phyloP scores from a whole-genome alignment of 2,113 vertebrate species.

The Tragelaphus buxtoni region DNA sequence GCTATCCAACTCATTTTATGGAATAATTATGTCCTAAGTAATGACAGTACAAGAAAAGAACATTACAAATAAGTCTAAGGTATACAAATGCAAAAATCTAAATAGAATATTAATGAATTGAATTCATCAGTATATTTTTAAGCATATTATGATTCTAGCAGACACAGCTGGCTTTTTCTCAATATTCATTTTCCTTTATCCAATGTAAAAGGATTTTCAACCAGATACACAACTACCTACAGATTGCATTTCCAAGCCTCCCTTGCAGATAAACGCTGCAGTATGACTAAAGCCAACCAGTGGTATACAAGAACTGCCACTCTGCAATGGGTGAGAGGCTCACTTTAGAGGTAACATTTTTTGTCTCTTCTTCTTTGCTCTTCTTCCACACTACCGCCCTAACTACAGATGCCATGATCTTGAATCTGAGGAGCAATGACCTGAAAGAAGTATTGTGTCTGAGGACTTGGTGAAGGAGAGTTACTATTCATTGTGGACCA shows the following conservation, averaged over 20 bases:
- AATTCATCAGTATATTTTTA: neutral
- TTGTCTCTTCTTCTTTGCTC: neutral
- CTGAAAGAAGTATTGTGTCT: neutral
- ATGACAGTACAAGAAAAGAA: neutral
- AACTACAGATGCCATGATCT: neutral
- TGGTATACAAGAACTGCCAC: neutral
- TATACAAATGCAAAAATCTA: neutral
- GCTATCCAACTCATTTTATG: neutral
- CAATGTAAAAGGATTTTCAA: neutral
- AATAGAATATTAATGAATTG: neutral
- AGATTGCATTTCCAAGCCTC: neutral
- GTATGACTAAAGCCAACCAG: neutral
- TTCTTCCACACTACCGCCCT: neutral
- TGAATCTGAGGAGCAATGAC: neutral
- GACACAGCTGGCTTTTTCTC: neutral
- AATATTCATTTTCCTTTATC: neutral
- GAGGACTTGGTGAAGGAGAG: neutral
- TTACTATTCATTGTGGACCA: neutral
- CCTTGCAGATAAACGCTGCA: neutral
- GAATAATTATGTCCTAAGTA: neutral
- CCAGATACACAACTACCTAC: neutral
- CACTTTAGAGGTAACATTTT: neutral
- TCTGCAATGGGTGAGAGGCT: neutral
- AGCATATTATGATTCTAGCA: neutral
- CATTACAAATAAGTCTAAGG: neutral